A percentile compares a stretch with the other conserved stretches of the same genome.
These are phyloP conservation scores for Tetranychus urticae DNA, from an alignment of 1,140 invertebrate genomes.

Conservation along the genomic window DNA sequence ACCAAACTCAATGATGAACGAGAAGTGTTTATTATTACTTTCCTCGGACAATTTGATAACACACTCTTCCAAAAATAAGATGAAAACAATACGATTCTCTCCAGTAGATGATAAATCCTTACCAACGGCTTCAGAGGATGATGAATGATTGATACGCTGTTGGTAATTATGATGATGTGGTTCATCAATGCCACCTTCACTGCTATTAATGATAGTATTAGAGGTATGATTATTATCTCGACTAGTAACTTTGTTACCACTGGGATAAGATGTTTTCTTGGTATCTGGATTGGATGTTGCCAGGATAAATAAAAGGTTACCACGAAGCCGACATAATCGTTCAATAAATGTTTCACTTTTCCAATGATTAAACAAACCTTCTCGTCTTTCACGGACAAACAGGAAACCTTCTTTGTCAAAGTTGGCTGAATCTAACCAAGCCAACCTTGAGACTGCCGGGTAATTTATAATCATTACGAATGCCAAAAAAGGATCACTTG, in stretches of 20 bases:
- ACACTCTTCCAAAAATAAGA: background rate
- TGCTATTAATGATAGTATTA: no score
- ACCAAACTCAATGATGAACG: background rate
- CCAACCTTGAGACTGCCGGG: background rate
- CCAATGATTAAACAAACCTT: constrained; percentile 36
- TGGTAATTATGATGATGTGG: background rate
- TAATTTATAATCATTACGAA: background rate
- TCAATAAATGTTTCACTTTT: constrained; percentile 40
- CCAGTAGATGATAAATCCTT: no score
- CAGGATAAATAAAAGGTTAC: constrained; percentile 53
- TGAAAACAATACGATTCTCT: background rate
- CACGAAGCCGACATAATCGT: constrained; percentile 67
- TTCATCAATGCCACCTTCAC: no score
- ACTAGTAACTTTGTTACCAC: background rate
- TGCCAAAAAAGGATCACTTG: background rate
- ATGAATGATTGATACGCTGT: background rate
- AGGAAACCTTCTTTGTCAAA: constrained; percentile 79
- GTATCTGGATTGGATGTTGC: background rate
- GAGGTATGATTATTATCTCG: background rate
- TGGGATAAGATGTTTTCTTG: background rate
- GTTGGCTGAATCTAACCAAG: background rate
- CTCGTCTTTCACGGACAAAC: constrained; percentile 58
- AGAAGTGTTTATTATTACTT: background rate
- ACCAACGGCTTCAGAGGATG: no score
- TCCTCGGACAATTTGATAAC: background rate